Percentiles rank a stretch among this genome's conserved stretches.
These are phyloP conservation scores for Scophthalmus maximus DNA, from an alignment of 2,113 vertebrate genomes.

Conservation along the genomic window DNA sequence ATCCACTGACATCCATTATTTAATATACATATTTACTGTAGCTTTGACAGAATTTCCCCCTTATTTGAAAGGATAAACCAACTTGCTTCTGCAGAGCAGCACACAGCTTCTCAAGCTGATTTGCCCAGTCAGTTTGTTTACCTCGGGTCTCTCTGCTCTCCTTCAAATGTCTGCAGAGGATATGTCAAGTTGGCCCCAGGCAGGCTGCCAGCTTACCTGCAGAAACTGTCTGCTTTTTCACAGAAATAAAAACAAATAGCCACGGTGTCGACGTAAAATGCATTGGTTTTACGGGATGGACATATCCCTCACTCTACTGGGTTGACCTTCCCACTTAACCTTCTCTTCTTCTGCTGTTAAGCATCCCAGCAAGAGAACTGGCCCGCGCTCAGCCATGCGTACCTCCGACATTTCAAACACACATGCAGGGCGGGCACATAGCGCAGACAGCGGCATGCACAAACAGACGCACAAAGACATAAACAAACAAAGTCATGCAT, in stretches of 20 bases:
- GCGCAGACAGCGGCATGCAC: not conserved
- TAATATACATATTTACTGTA: conserved; percentile 2
- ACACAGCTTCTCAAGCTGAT: conserved; percentile 60
- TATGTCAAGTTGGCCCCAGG: conserved; percentile 71
- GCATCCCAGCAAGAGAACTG: conserved; percentile 39
- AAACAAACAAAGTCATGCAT: conserved; percentile 61
- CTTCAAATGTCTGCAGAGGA: conserved; percentile 71
- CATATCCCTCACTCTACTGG: conserved; percentile 53
- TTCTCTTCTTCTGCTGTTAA: conserved; percentile 66
- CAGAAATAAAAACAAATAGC: conserved; percentile 79
- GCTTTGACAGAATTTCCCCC: conserved; percentile 3
- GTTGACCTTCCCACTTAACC: conserved; percentile 75
- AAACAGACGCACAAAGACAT: conserved; percentile 28
- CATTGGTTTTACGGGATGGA: conserved; percentile 67
- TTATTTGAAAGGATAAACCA: conserved; percentile 29
- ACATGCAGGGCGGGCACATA: too few species aligned
- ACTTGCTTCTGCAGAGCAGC: conserved; percentile 25
- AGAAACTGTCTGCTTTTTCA: conserved; percentile 69
- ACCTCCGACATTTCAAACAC: conserved; percentile 32
- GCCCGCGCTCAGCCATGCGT: conserved; percentile 45
- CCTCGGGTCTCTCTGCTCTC: conserved; percentile 56
- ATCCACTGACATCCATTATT: not conserved
- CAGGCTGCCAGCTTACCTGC: conserved; percentile 74
- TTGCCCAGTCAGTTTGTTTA: conserved; percentile 72
- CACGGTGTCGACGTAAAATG: conserved; percentile 54